Evolutionary conservation across 2,888 invertebrate genomes (phyloP), one percentile per base, ranked within the genome.

Genomic region (Drosophila formosana): DNA sequence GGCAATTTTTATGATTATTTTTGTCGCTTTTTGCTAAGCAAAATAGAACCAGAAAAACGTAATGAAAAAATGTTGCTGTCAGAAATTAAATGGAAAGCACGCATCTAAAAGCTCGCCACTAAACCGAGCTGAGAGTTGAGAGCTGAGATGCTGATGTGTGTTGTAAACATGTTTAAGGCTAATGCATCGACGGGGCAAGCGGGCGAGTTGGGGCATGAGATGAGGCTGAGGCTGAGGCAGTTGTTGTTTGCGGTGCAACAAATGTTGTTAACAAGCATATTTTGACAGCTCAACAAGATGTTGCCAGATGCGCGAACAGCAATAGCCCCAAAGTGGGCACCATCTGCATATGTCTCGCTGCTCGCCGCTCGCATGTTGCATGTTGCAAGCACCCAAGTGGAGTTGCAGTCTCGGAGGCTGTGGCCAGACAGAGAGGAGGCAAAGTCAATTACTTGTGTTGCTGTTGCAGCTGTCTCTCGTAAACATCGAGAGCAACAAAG

Each of bases 281-380:
- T 85, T 85, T 86, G 85, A 86, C 85, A 88, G 86, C 88, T 87
- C 83, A 85, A 87, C 86, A 87, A 82, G 81, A 86, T 87, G 85
- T 88, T 87, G 87, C 84, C 85, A 86, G 85, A 86, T 88, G 85
- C 87, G 85, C 88, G 80, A 87, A 82, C 77, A 79, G 70, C 75
- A 75, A 72, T 57, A 28, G 7, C 8, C 13, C 32, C 25, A 46
- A 9, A 46, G 43, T 5, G 60, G 65, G 64, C 39, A 61, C 68
- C 57, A 74, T 74, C 49, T 74, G 67, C 74, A 74, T 74, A n/a
- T 18, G 18, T 18, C 18, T 18, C 18, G 18, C 18, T 1, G n/a
- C n/a, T n/a, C n/a, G 18, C 18, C 18, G 18, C 37, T 37, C 37
- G 37, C 37, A 65, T 72, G 72, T 69, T 73, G 68, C 72, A 47